Percentiles rank a stretch among this genome's conserved stretches.
phyloP scores from a whole-genome alignment of 2,888 invertebrate species.

The Hemistola chrysoprasaria region DNA sequence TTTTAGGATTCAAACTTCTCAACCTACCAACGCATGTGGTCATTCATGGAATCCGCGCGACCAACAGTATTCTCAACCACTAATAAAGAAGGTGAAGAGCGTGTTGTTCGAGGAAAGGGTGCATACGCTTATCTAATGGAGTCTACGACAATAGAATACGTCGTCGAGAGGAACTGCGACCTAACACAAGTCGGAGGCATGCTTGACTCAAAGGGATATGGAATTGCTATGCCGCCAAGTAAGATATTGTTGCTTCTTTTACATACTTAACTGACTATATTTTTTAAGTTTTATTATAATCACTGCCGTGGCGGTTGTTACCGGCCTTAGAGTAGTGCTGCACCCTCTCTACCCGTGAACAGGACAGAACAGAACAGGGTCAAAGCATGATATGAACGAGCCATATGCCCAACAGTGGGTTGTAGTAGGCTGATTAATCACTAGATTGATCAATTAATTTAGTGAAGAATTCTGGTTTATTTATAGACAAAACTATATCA shows the following conservation, averaged over 20 bases:
- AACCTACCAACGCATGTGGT: conserved; percentile 97
- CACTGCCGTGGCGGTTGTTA: too few species aligned
- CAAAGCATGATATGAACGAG: too few species aligned
- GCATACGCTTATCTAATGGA: conserved; percentile 99
- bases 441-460: too few species aligned
- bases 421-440: too few species aligned
- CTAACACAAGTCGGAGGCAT: conserved; percentile 95
- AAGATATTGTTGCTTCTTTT: too few species aligned
- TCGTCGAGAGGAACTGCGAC: conserved; percentile 94
- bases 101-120: conserved; percentile 92
- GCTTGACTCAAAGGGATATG: conserved; percentile 97
- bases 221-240: conserved; percentile 97
- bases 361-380: too few species aligned
- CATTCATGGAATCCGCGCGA: conserved; percentile 94
- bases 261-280: too few species aligned
- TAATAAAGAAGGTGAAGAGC: conserved; percentile 94
- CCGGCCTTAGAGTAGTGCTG: too few species aligned
- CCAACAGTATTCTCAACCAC: conserved; percentile 93
- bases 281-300: too few species aligned
- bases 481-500: not conserved
- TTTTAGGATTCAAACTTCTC: conserved; percentile 94
- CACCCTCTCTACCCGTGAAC: too few species aligned
- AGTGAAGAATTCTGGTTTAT: too few species aligned
- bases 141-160: conserved; percentile 97
- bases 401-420: too few species aligned